Evolutionary conservation across 2,888 invertebrate genomes (phyloP), one percentile per base, ranked within the genome.

Genomic region (Phaedon cochleariae): DNA sequence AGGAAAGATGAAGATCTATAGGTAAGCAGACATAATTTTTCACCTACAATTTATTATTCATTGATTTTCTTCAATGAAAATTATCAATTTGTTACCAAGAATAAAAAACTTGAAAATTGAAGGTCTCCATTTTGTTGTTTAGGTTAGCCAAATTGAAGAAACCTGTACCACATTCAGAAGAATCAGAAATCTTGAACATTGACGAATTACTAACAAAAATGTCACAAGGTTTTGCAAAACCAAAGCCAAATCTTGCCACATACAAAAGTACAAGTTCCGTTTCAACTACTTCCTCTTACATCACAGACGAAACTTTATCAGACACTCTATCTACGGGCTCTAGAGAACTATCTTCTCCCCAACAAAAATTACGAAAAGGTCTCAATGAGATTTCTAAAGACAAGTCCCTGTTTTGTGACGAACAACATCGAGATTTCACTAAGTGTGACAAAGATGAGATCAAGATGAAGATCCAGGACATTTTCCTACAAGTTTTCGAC

Each of bases 391-490:
- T 78, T 9, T 69, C 58, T 12, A 72, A 66, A 60, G 73, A 78
- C 60, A 69, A 72, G 62, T 67, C 74, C 2, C 51, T 76, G 48
- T 71, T 68, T 62, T 68, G 51, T 20, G 67, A 68, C 31, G 54
- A 62, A 15, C 57, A 71, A 29, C 69, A 70, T 52, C 18, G 52
- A 17, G 22, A 41, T 53, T 52, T 65, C 17, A 31, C 26, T 77
- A 72, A 84, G 79, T 45, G 54, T 17, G 54, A 71, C 48, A 69
- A 64, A 60, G 54, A 64, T 12, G 65, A 71, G 22, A 65, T 85
- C 1, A 79, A 85, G 1, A 82, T 80, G 58, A 85, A 84, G 73
- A 84, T 87, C 26, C 85, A 86, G 76, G 76, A 80, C 2, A 84
- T 87, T 68, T 80, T 87, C 18, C 73, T 71, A 12, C 77, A 83